Percentiles rank a stretch among this genome's conserved stretches.
phyloP scores from a whole-genome alignment of 2,113 vertebrate species.

The Chroicocephalus ridibundus region DNA sequence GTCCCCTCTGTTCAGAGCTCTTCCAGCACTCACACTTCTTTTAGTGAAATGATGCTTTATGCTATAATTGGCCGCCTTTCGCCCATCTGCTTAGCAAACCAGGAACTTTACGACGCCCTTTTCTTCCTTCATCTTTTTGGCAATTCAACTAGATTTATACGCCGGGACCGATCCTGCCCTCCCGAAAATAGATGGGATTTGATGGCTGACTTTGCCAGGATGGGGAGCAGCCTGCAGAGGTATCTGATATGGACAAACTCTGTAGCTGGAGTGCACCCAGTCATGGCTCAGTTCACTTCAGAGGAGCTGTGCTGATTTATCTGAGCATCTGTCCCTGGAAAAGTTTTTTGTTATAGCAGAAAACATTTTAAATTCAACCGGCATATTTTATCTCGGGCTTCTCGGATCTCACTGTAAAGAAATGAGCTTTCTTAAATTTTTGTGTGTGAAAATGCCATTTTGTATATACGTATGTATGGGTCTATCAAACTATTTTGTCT shows the following conservation, averaged over 20 bases:
- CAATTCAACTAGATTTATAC: background rate
- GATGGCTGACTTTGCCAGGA: background rate
- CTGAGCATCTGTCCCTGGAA: background rate
- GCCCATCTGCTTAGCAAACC: slow-evolving; percentile 21
- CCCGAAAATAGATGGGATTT: background rate
- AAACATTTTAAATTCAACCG: background rate
- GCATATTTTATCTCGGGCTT: background rate
- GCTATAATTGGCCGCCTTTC: background rate
- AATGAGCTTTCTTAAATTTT: background rate
- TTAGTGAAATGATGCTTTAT: slow-evolving; percentile 7
- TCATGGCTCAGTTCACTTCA: slow-evolving; percentile 7
- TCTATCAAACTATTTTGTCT: background rate
- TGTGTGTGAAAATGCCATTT: background rate
- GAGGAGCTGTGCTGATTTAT: background rate
- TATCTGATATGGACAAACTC: background rate
- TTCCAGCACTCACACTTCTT: background rate
- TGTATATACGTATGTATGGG: background rate
- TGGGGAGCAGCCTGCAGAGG: background rate
- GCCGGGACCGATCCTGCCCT: background rate
- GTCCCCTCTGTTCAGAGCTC: background rate
- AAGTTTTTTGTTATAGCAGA: background rate
- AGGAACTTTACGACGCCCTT: background rate
- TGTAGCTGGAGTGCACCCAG: background rate
- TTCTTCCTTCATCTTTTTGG: background rate
- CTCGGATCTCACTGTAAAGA: background rate